phyloP scores from a whole-genome alignment of 2,113 vertebrate genomes.

The Pitta sordida region DNA sequence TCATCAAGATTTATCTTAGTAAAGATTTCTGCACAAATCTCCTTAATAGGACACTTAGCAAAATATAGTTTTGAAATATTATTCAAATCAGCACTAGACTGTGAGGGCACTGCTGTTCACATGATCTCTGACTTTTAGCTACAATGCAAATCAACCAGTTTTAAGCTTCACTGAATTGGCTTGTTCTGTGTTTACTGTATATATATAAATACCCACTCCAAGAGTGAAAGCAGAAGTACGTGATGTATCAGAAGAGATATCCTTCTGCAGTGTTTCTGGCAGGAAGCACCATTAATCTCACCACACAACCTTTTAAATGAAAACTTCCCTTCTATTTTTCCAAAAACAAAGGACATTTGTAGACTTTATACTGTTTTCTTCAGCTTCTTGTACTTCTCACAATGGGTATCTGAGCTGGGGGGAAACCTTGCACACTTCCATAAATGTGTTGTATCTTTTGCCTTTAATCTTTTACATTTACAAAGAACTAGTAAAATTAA shows the following conservation, averaged over 20 bases:
- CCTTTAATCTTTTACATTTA: background rate
- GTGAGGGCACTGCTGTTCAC: background rate
- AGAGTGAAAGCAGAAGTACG: background rate
- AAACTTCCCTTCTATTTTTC: background rate
- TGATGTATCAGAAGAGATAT: background rate
- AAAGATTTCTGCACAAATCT: conserved; percentile 27
- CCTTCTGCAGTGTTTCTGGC: background rate
- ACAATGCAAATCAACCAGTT: background rate
- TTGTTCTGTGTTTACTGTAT: background rate
- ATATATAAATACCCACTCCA: background rate
- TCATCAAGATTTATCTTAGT: conserved; percentile 15
- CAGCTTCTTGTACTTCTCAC: background rate
- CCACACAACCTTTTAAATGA: background rate
- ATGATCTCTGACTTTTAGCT: background rate
- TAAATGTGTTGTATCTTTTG: background rate
- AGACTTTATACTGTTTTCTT: background rate
- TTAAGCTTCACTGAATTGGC: background rate
- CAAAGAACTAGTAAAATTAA: background rate
- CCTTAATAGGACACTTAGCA: conserved; percentile 28
- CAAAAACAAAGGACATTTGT: background rate
- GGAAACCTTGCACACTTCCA: background rate
- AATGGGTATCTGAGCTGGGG: background rate
- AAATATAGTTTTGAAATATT: conserved; percentile 18
- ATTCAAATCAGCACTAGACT: background rate
- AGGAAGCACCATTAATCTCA: background rate